phyloP scores from a whole-genome alignment of 2,113 vertebrate species.

The Sorex fumeus region DNA sequence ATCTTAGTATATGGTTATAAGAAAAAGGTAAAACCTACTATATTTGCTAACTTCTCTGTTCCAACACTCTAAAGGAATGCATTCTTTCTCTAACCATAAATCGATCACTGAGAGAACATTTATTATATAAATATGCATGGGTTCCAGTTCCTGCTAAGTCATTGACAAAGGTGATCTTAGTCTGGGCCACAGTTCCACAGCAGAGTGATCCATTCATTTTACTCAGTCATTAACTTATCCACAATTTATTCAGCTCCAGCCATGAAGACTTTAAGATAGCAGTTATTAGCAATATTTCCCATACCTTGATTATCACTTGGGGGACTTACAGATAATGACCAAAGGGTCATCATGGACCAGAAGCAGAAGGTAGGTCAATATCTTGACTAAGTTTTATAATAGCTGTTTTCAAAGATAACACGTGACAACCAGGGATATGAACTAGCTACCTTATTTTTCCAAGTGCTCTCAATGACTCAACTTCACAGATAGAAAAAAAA shows the following conservation, averaged over 20 bases:
- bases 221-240: background rate
- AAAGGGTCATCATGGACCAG: background rate
- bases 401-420: background rate
- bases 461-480: background rate
- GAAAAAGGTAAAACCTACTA: background rate
- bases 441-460: background rate
- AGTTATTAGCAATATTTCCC: background rate
- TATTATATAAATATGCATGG: background rate
- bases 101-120: background rate
- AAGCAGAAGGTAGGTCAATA: background rate
- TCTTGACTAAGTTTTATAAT: background rate
- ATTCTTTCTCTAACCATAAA: background rate
- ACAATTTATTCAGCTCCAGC: background rate
- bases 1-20: background rate
- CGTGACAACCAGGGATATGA: background rate
- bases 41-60: background rate
- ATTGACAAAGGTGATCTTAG: background rate
- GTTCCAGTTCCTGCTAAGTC: background rate
- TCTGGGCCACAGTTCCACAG: background rate
- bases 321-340: background rate
- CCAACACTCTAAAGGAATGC: background rate
- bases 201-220: background rate
- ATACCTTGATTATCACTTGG: rapidly evolving
- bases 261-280: background rate
- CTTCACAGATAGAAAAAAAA: background rate